Evolutionary conservation across 2,113 vertebrate species (phyloP), one percentile per base, ranked within the genome.

Genomic region (Nyctereutes procyonoides): DNA sequence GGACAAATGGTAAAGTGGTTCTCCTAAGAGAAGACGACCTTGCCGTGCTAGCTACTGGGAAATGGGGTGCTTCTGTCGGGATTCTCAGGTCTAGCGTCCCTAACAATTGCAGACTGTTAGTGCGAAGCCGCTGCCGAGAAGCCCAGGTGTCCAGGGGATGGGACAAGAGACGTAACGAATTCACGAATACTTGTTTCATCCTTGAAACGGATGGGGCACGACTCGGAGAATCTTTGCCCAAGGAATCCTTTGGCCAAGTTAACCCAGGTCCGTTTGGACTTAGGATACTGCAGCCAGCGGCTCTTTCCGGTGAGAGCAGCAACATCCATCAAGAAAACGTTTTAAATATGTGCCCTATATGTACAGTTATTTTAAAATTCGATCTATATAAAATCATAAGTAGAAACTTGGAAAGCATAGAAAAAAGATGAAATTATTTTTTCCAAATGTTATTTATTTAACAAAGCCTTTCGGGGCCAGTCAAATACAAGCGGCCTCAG

Each of bases 311-410:
- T 11, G 51, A 63, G 12, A 89, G 24, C 43, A 90, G 11, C 16
- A n/a, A 11, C 79, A 53, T 43, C 53, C 76, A 83, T 53, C 35
- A 22, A 9, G 20, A 73, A 81, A 32, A 88, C 14, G 12, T 65
- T 79, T 79, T 48, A 38, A 22, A 30, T 28, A 7, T 51, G 19
- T 60, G 48, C 22, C 20, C 48, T 56, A 1, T 56, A 16, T 56
- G 20, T n/a, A 51, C 30, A 38, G 60, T 92, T 76, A 92, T 63
- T 96, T 65, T 14, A 43, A 95, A 83, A 38, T 38, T 63, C 32
- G 16, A 17, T 38, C 30, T 16, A 53, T 79, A 26, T 12, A 16
- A 19, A 69, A n/a, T n/a, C 67, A 69, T 67, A 84, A 80, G 63
- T 24, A 69, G 79, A 85, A 81, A 95, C 35, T 48, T 53, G 55